Percentiles rank a stretch among this genome's conserved stretches.
phyloP scores from a whole-genome alignment of 2,113 vertebrate species.

The Cyrtonyx montezumae region DNA sequence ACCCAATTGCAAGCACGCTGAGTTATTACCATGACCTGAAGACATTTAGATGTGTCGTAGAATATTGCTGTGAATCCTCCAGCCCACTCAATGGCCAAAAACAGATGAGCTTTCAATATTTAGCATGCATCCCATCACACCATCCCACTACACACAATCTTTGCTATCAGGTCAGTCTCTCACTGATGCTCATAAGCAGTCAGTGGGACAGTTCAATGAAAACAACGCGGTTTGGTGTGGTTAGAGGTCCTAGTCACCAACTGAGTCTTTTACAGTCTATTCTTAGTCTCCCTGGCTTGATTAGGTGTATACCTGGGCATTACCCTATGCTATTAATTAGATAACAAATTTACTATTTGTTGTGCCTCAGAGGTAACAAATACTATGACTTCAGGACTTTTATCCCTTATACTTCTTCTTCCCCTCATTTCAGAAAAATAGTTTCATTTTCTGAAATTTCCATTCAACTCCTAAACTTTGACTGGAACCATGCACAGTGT shows the following conservation, averaged over 20 bases:
- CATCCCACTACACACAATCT: neutral
- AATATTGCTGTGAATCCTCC: neutral
- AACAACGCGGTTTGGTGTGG: neutral
- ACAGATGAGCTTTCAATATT: neutral
- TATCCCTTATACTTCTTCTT: neutral
- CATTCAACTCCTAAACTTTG: neutral
- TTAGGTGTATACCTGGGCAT: neutral
- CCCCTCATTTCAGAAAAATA: neutral
- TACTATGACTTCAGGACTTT: neutral
- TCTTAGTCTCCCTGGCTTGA: neutral
- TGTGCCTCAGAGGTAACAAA: neutral
- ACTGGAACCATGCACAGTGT: neutral
- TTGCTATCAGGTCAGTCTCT: neutral
- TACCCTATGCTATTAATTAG: neutral
- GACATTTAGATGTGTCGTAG: neutral
- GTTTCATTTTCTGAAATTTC: neutral
- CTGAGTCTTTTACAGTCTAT: neutral
- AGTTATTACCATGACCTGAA: neutral
- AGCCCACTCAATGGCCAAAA: neutral
- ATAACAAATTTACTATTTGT: neutral
- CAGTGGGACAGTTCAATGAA: neutral
- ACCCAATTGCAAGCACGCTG: neutral
- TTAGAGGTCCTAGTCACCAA: neutral
- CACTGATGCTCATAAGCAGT: neutral
- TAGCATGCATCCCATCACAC: rapidly evolving